Evolutionary conservation across 2,888 invertebrate genomes (phyloP), one percentile per base, ranked within the genome.

Genomic region (Scaptomyza tumidula): DNA sequence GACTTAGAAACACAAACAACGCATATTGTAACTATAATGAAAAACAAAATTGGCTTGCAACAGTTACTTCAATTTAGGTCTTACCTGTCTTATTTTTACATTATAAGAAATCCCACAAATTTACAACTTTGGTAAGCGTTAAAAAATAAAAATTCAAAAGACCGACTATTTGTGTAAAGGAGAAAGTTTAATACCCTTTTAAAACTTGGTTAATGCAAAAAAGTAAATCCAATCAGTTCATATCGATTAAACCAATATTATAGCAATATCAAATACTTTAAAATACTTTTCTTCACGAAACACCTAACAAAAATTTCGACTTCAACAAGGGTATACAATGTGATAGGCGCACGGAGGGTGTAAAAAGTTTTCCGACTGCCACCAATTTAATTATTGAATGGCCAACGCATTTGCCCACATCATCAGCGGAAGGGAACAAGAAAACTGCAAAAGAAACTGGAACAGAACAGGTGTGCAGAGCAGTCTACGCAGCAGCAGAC

Each of bases 301-400:
- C 57, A 13, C 3, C 13, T 16, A 33, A 19, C 1, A 19, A 19
- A 19, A 56, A 39, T 50, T 53, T 48, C 62, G 56, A 35, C 55
- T 44, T 52, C 39, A 55, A 44, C 24, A 24, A 68, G 62, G 33
- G 63, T 33, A 55, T 57, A 14, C 1, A 43, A 49, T 24, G 29
- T 56, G 48, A 44, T 7, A 6, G 37, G 13, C 16, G 24, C 55
- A 35, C 33, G 39, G 50, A 55, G n/a, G 41, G 66, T 65, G 76
- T 16, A 73, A 73, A 81, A 82, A 85, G 71, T 82, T 82, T 78
- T 69, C 45, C 48, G 71, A 46, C 57, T 48, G 73, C 73, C 76
- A 58, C 71, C 79, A 87, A 87, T 77, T 82, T 87, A 82, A 87
- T 82, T 82, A 82, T 82, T 82, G 82, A 78, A 81, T 73, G 71